These are phyloP conservation scores for Drosophila hawaiiensis DNA, from an alignment of 2,888 invertebrate genomes.

Conservation along the genomic window DNA sequence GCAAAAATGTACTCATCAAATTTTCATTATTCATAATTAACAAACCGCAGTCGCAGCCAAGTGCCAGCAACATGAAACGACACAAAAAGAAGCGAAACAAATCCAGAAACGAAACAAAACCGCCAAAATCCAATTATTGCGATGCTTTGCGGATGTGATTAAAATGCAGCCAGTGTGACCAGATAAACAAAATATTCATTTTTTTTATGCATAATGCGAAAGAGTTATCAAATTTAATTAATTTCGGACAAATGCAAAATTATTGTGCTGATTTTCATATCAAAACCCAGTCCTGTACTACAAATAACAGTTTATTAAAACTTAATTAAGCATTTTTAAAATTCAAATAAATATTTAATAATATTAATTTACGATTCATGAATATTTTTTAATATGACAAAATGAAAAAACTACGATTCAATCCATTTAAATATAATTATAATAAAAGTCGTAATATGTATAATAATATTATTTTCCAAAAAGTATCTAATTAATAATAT, in stretches of 20 bases:
- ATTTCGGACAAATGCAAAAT: background rate
- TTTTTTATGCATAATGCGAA: background rate
- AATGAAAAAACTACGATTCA: background rate
- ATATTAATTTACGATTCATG: background rate
- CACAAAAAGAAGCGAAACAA: slow-evolving; percentile 1
- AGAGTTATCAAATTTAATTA: background rate
- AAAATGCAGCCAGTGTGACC: slow-evolving; percentile 53
- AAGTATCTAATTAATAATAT: no score
- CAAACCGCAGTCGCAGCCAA: slow-evolving; percentile 69
- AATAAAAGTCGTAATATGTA: background rate
- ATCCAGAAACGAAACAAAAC: slow-evolving; percentile 38
- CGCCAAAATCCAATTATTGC: slow-evolving; percentile 59
- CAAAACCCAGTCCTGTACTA: background rate
- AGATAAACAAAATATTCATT: slow-evolving; percentile 9
- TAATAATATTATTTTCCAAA: background rate
- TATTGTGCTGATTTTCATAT: background rate
- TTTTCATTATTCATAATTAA: slow-evolving; percentile 77
- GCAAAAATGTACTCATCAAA: slow-evolving; percentile 68
- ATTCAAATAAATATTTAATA: background rate
- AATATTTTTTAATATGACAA: no score
- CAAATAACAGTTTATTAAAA: background rate
- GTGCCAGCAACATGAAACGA: slow-evolving; percentile 15
- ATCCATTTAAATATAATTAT: background rate
- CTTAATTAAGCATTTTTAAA: background rate
- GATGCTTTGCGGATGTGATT: slow-evolving; percentile 51